Evolutionary conservation across 2,888 invertebrate genomes (phyloP), one percentile per base, ranked within the genome.

Genomic region (Drosophila ochracea): DNA sequence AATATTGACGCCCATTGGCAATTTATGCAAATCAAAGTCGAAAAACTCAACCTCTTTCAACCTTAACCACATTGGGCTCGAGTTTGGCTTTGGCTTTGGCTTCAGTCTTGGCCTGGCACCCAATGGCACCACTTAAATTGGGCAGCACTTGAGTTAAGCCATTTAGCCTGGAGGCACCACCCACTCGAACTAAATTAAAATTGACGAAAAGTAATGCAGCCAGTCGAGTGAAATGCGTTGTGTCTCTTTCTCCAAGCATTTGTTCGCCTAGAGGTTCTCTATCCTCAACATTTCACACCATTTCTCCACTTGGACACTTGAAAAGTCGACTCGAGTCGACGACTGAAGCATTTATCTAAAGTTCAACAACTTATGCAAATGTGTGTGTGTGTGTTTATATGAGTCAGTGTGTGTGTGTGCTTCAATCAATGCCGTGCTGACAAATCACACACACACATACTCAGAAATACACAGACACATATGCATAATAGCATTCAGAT

Each of bases 351-450:
- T 84, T 86, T 86, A 85, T 86, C 84, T 85, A 84, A 83, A 85
- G 84, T 85, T 85, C 84, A 85, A 85, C 84, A 86, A 84, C 84
- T 86, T 87, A 82, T 86, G 84, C 83, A 83, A 86, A 84, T 86
- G 25, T 54, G 41, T 71, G 80, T 78, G 85, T 76, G 68, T 73
- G 74, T 25, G 21, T 54, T 70, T 73, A 33, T 4, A 33, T 33
- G 11, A 33, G 47, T 21, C 13, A 21, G 47, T 16, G 21, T 50
- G 47, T 68, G 80, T 76, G 85, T 76, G 64, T 73, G 75, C 84
- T 84, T 84, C 79, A 84, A 84, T 84, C 84, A 84, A 82, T 80
- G 73, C 80, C 62, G 67, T 61, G 83, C 74, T 74, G 68, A 76
- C 57, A 67, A 49, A 52, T 19, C 66, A 19, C 53, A 50, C 54